A percentile compares a stretch with the other conserved stretches of the same genome.
Evolutionary conservation across 2,113 vertebrate species (phyloP).

Genomic region (Morone saxatilis): DNA sequence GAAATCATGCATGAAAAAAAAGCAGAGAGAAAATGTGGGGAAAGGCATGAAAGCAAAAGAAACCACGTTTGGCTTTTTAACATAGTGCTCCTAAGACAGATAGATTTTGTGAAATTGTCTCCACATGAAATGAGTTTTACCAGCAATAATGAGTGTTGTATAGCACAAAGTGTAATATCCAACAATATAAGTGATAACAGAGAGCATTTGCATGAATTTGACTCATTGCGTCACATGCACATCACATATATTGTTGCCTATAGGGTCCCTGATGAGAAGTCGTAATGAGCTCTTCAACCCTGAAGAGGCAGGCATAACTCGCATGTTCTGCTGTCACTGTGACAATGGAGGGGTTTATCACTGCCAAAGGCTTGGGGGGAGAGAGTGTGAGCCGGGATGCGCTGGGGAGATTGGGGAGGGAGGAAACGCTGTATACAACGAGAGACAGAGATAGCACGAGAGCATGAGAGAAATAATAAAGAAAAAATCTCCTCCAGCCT

Average conservation of each 20-base stretch:
- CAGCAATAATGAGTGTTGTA: constrained; percentile 3
- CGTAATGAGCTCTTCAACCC: constrained; percentile 81
- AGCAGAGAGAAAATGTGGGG: neutral
- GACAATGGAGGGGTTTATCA: constrained; percentile 78
- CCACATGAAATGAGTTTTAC: constrained; percentile 1
- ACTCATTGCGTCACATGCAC: constrained; percentile 55
- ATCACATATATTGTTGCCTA: constrained; percentile 70
- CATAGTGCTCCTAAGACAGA: no score
- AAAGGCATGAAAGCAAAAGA: constrained; percentile 38
- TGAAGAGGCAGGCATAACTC: constrained; percentile 76
- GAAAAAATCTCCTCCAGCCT: constrained; percentile 33
- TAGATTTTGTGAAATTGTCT: neutral
- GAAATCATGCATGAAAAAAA: constrained; percentile 8
- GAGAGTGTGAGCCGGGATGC: neutral
- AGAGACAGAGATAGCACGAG: constrained; percentile 37
- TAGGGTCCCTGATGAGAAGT: constrained; percentile 74
- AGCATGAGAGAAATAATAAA: constrained; percentile 26
- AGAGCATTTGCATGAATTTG: constrained; percentile 67
- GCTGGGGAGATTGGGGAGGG: constrained; percentile 27
- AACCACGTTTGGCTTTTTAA: neutral
- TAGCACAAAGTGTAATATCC: constrained; percentile 24
- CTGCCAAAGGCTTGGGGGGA: constrained; percentile 47
- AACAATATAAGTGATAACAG: constrained; percentile 45
- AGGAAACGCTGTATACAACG: constrained; percentile 32
- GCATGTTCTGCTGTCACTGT: constrained; percentile 74